A percentile compares a stretch with the other conserved stretches of the same genome.
Conservation (phyloP, 2,113 vertebrate genomes). For the Damaliscus lunatus region DNA sequence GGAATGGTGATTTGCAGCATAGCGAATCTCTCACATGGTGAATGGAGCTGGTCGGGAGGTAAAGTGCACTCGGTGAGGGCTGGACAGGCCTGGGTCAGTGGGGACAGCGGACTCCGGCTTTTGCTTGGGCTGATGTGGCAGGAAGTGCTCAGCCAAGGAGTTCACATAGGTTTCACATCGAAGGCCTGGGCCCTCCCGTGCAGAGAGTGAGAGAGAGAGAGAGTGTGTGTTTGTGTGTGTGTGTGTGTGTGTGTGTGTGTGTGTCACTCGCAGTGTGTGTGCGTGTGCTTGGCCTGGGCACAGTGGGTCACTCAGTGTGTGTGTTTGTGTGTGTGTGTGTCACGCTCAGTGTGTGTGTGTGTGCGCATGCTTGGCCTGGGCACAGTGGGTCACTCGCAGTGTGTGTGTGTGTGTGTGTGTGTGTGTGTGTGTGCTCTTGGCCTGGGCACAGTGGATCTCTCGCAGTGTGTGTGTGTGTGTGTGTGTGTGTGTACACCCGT, state of each 20-base stretch:
- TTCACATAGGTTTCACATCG: background rate
- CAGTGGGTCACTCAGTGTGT: no score
- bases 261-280: no score
- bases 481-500: no score
- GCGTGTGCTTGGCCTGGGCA: no score
- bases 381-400: background rate
- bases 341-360: no score
- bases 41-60: background rate
- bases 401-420: no score
- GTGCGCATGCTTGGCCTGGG: background rate
- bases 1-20: background rate
- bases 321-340: background rate
- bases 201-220: background rate
- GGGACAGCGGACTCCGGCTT: background rate
- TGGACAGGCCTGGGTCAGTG: background rate
- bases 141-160: background rate
- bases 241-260: no score
- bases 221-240: no score
- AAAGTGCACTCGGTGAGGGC: background rate
- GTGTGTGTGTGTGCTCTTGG: background rate
- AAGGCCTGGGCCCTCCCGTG: background rate
- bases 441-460: background rate
- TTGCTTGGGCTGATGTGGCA: background rate
- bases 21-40: background rate
- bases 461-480: background rate